Evolutionary conservation across 2,797 vertebrate genomes (phyloP).

Genomic region (Loriculus beryllinus): DNA sequence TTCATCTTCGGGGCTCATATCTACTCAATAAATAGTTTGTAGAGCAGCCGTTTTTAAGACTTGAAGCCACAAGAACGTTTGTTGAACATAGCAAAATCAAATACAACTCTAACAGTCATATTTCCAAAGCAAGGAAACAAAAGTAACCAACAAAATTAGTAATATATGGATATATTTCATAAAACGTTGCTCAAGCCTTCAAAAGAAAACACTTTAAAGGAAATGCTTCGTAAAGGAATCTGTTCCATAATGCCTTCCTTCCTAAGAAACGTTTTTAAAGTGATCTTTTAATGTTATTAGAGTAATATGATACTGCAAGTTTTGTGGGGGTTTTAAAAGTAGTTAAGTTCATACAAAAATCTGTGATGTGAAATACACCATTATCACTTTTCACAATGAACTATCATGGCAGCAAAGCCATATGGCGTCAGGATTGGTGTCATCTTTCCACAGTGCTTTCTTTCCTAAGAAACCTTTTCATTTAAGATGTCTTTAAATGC

Average conservation of each 20-base stretch:
- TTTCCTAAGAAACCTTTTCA: background rate
- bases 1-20: background rate
- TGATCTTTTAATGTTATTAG: background rate
- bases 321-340: background rate
- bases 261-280: background rate
- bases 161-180: background rate
- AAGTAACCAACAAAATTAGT: background rate
- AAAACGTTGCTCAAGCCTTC: background rate
- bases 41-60: background rate
- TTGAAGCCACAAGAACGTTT: background rate
- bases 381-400: slow-evolving; percentile 70
- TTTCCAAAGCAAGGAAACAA: background rate
- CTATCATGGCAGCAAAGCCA: slow-evolving; percentile 62
- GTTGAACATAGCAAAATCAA: background rate
- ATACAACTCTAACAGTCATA: background rate
- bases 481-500: background rate
- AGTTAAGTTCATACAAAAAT: background rate
- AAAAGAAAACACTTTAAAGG: background rate
- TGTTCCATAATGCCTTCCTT: background rate
- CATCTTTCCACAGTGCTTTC: slow-evolving; percentile 10
- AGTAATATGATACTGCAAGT: background rate
- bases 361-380: background rate
- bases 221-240: background rate
- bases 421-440: slow-evolving; percentile 67
- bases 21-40: background rate